Evolutionary conservation across 2,113 vertebrate genomes (phyloP), one percentile per base, ranked within the genome.

Genomic region (Anoplopoma fimbria): DNA sequence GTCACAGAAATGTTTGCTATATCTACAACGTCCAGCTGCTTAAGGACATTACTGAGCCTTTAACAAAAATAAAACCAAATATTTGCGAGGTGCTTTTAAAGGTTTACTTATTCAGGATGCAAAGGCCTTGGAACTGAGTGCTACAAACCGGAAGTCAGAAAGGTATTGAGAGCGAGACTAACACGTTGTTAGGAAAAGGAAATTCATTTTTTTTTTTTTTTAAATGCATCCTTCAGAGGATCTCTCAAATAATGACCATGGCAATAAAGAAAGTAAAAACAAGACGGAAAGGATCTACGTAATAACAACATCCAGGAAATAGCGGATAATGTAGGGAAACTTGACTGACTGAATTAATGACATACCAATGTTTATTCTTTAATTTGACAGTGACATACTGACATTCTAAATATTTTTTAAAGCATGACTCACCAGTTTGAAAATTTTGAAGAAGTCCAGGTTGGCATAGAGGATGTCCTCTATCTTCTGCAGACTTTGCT

Each of bases 361-460:
- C 3, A 1, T 19, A 13, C 5, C 29, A 29, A 7, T 12, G 17
- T 4, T 15, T 40, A 17, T 42, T 67, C 31, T 13, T 47, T 31
- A 2, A 68, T 47, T 29, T 47, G 25, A 29, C 64, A 17, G 15
- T 10, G 25, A 4, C 2, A 1, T 12, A 21, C 2, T 15, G 36
- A 15, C 34, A 15, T 40, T 17, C 3, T 45, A 69, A 49, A 69
- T 34, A 34, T n/a, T 8, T 33, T 2, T 12, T 17, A 21, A 38
- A 60, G 21, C 1, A 33, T 2, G 13, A 89, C 97, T 96, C 87
- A 99, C 98, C 95, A 96, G 84, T 36, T 34, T 95, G 89, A 99
- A 97, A 69, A 99, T 95, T 93, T 99, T 99, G 93, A 97, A 98
- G 93, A 98, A 96, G 95, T 99, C 98, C 88, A 97, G 88, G 14